Base-by-base conservation (phyloP, 2,113 vertebrate genomes). In the Tichodroma muraria region DNA sequence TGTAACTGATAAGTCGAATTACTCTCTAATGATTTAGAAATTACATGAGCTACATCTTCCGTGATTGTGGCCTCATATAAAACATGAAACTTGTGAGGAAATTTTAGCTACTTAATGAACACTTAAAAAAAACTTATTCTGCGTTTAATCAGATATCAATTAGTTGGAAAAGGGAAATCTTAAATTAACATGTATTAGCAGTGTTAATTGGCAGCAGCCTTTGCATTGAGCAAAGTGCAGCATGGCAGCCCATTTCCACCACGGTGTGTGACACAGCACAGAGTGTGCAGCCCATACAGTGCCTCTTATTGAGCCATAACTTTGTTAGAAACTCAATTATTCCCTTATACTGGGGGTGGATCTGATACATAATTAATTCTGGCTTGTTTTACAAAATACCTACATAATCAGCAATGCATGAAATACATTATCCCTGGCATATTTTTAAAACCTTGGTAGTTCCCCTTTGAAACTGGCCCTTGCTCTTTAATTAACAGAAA, bases 1-100 rank as follows among this genome's bases (percentile, higher is more conserved):
- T 96, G 94, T 89, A 86, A 96, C 76, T 95, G 94, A 97, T 97
- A 97, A 97, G 93, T 89, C 83, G 77, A 93, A 97, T 97, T 97
- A 97, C 77, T 80, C 89, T 82, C 37, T 94, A 96, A 96, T 96
- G 89, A 96, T 94, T 93, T 96, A 81, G 94, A 97, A 96, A 96
- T 97, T 94, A 96, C 73, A 96, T 90, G 93, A 91, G 91, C 90
- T 95, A 90, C 61, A 78, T 89, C 72, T 63, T 96, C 94, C 50
- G 45, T 96, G 86, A 96, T 86, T 95, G 85, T 93, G 44, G 72
- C 86, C 81, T 94, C 96, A 61, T 40, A 97, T 80, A 95, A 89
- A 95, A 85, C 56, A 91, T 82, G 82, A 82, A 95, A 96, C 59
- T 90, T 90, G 61, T 18, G 68, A 86, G 72, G 88, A 91, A 90